Evolutionary conservation across 1,140 invertebrate species (phyloP).

Genomic region (Drosophila bocki): DNA sequence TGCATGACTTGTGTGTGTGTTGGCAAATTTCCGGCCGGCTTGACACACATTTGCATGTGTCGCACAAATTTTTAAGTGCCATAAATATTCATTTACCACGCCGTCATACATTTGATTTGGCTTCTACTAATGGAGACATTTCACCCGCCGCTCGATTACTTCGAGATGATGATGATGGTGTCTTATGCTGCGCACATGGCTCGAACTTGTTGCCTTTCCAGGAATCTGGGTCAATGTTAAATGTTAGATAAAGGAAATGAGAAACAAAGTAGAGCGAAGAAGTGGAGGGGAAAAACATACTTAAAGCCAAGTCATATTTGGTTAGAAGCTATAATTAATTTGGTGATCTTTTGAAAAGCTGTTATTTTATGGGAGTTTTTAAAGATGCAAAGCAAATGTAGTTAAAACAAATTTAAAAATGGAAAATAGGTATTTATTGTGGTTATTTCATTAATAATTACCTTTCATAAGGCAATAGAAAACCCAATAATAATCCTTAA

Average conservation of each 20-base stretch:
- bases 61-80: slow-evolving; percentile 48
- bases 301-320: neutral
- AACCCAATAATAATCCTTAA: neutral
- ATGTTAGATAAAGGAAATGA: slow-evolving; percentile 14
- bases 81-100: slow-evolving; percentile 48
- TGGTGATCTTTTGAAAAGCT: neutral
- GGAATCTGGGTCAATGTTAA: slow-evolving; percentile 74
- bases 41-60: slow-evolving; percentile 73
- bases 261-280: neutral
- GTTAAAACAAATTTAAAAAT: no score
- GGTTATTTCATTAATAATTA: no score
- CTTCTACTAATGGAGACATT: slow-evolving; percentile 61
- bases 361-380: neutral
- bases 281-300: neutral
- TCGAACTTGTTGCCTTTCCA: slow-evolving; percentile 54
- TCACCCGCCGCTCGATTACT: slow-evolving; percentile 17
- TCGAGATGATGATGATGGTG: slow-evolving; percentile 26
- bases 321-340: neutral
- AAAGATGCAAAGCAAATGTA: no score
- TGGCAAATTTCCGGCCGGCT: slow-evolving; percentile 71
- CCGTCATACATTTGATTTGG: slow-evolving; percentile 36
- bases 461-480: no score
- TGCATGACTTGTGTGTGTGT: slow-evolving; percentile 30
- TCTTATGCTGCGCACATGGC: slow-evolving; percentile 21
- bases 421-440: no score